Evolutionary conservation across 2,888 invertebrate species (phyloP).

Genomic region (Lasioglossum malachurum): DNA sequence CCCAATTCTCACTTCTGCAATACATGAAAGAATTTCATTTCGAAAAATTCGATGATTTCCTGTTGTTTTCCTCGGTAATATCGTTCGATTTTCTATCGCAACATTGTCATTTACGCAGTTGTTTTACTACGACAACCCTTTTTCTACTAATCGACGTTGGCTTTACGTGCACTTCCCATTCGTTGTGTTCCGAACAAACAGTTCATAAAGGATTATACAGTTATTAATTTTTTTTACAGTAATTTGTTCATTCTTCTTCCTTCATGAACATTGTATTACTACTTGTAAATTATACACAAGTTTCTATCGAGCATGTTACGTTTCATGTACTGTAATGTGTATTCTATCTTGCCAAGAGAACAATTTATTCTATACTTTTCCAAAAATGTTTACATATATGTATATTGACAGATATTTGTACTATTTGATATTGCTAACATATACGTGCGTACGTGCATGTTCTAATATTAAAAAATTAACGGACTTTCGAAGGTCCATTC

Average conservation of each 20-base stretch:
- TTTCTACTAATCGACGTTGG: background rate
- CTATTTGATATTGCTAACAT: slow-evolving; percentile 25
- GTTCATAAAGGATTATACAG: background rate
- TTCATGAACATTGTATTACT: slow-evolving; percentile 10
- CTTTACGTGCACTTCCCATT: background rate
- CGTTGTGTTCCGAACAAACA: background rate
- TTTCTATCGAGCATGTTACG: slow-evolving; percentile 22
- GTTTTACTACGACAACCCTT: slow-evolving; percentile 13
- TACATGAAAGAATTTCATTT: slow-evolving; percentile 14
- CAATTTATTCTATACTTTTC: slow-evolving; percentile 25
- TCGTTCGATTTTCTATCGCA: background rate
- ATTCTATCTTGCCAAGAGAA: slow-evolving; percentile 30
- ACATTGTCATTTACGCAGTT: slow-evolving; percentile 7
- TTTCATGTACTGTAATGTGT: slow-evolving; percentile 28
- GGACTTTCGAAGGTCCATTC: slow-evolving; percentile 73
- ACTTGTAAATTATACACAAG: slow-evolving; percentile 2
- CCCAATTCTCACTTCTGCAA: slow-evolving; percentile 16
- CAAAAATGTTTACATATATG: slow-evolving; percentile 23
- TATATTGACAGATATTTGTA: slow-evolving; percentile 40
- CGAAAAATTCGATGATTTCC: background rate
- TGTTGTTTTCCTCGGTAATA: background rate
- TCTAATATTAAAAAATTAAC: slow-evolving; percentile 22
- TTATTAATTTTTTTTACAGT: background rate
- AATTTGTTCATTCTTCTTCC: slow-evolving; percentile 12
- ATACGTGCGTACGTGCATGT: background rate